Percentiles rank a stretch among this genome's conserved stretches.
Conservation (phyloP, 2,888 invertebrate genomes). For the Ichneumoninae sp. region DNA sequence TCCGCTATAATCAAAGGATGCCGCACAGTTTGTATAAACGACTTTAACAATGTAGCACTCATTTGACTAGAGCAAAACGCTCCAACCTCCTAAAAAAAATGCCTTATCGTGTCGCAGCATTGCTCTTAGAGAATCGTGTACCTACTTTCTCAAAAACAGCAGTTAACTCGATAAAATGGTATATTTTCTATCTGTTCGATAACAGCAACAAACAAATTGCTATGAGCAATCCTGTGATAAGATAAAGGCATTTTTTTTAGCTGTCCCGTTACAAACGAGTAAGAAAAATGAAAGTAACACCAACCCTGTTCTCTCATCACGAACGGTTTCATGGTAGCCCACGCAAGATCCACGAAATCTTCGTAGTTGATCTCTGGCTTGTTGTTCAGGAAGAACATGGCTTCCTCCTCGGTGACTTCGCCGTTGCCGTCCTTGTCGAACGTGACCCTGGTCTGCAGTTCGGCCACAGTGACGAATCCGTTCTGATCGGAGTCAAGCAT, state of each 20-base stretch:
- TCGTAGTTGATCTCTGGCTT: constrained; percentile 89
- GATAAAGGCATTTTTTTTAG: background rate
- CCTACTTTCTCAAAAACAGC: background rate
- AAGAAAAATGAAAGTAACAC: constrained; percentile 72
- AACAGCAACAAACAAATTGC: background rate
- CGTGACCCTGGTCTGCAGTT: constrained; percentile 89
- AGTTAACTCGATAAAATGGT: background rate
- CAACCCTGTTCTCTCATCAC: constrained; percentile 91
- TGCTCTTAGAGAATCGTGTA: background rate
- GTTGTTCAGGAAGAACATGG: constrained; percentile 90
- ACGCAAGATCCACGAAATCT: constrained; percentile 89
- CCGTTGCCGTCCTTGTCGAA: constrained; percentile 97
- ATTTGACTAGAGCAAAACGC: too few species aligned
- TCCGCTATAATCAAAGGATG: too few species aligned
- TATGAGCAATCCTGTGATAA: background rate
- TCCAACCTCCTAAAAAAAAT: too few species aligned
- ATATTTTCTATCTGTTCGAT: background rate
- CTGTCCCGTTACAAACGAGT: background rate
- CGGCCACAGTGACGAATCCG: constrained; percentile 89
- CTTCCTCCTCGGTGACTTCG: constrained; percentile 94
- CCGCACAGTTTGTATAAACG: too few species aligned
- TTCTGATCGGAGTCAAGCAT: constrained; percentile 93
- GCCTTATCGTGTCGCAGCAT: background rate
- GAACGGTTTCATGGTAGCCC: constrained; percentile 92
- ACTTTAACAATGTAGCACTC: too few species aligned